Conservation (phyloP, 37 sponge, comb jelly and placozoan species). For the Crambe crambe region DNA sequence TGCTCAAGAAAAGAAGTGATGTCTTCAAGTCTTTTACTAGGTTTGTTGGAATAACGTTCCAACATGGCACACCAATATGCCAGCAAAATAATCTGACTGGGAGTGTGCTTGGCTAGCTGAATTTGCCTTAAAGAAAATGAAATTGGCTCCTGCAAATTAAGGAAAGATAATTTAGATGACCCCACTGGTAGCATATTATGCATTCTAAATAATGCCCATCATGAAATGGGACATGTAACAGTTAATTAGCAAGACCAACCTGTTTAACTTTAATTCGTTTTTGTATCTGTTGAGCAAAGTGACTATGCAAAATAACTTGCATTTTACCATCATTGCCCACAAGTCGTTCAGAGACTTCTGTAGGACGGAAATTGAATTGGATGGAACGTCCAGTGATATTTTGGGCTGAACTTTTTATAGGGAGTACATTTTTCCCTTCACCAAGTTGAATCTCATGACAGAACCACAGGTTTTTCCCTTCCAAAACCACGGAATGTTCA, state of each 20-base stretch:
- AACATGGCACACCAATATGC: constrained; percentile 59
- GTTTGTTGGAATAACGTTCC: constrained; percentile 27
- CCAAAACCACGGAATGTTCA: constrained; percentile 22
- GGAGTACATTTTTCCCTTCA: background rate
- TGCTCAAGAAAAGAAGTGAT: constrained; percentile 52
- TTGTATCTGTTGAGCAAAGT: constrained; percentile 11
- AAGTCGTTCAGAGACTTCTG: background rate
- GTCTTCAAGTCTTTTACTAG: constrained; percentile 12
- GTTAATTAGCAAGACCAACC: too few species aligned
- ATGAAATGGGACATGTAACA: too few species aligned
- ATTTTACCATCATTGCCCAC: background rate
- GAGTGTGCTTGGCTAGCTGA: constrained; percentile 63
- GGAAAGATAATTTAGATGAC: too few species aligned
- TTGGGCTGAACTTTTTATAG: constrained; percentile 1
- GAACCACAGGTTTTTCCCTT: constrained; percentile 40
- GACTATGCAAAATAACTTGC: constrained; percentile 29
- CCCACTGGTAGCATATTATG: too few species aligned
- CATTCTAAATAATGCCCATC: too few species aligned
- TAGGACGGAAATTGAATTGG: constrained; percentile 12
- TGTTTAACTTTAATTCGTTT: background rate
- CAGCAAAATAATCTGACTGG: constrained; percentile 48
- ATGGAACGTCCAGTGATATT: constrained; percentile 1
- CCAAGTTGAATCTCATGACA: constrained; percentile 17
- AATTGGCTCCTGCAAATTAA: constrained; percentile 15
- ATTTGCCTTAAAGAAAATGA: constrained; percentile 38